Percentiles rank a stretch among this genome's conserved stretches.
Conservation (phyloP, 2,888 invertebrate genomes). For the Hydropsyche betteni region DNA sequence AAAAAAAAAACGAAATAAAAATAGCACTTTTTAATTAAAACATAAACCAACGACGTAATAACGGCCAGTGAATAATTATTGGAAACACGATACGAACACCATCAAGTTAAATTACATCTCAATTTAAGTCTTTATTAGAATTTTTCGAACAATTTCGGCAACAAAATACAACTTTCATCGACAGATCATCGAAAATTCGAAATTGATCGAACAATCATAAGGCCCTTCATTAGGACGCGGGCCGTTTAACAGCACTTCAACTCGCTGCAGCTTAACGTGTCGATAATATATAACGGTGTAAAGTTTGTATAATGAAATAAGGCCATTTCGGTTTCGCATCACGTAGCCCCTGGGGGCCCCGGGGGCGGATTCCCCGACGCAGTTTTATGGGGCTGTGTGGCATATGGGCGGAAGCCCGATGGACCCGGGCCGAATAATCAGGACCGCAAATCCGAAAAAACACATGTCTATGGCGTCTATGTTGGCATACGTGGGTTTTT, state of each 20-base stretch:
- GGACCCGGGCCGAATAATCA: constrained; percentile 26
- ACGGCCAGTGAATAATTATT: constrained; percentile 1
- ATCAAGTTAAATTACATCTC: not conserved
- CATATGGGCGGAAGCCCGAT: constrained; percentile 24
- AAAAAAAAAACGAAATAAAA: too few relatives aligned
- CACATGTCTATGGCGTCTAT: not conserved
- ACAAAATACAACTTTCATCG: too few relatives aligned
- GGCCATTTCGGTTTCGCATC: constrained; percentile 39
- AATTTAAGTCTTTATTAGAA: not conserved
- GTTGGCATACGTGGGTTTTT: not conserved
- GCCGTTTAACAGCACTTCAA: not conserved
- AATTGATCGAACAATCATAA: too few relatives aligned
- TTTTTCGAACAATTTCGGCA: too few relatives aligned
- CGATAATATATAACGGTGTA: constrained; percentile 37
- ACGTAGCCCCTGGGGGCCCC: constrained; percentile 34
- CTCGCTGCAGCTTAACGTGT: constrained; percentile 28
- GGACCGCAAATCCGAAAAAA: constrained; percentile 29
- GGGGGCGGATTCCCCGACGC: constrained; percentile 13
- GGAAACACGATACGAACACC: not conserved
- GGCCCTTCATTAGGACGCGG: too few relatives aligned
- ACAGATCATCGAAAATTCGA: too few relatives aligned
- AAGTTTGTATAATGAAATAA: constrained; percentile 47
- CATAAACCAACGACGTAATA: not conserved
- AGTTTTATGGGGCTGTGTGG: not conserved
- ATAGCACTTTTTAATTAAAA: not conserved